Conservation (phyloP, 2,888 invertebrate species). For the Lasioglossum marginatum region DNA sequence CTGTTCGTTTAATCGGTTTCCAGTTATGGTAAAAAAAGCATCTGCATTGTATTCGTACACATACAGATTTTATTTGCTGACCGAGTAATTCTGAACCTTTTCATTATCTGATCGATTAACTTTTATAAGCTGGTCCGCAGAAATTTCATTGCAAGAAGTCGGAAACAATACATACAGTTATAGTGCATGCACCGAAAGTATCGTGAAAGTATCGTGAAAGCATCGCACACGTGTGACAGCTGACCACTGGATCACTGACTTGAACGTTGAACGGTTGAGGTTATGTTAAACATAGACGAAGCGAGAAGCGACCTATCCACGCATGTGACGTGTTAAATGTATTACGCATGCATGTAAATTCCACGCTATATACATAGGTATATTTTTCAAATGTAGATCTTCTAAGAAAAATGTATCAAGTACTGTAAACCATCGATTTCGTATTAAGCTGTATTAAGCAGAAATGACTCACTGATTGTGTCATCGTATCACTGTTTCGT, state of each 20-base stretch:
- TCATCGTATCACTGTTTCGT: conserved; percentile 39
- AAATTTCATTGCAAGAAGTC: neutral
- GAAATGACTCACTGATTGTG: conserved; percentile 49
- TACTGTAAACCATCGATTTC: too few relatives aligned
- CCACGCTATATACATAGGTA: too few relatives aligned
- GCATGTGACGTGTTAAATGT: conserved; percentile 25
- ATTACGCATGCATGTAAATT: too few relatives aligned
- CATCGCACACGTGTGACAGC: conserved; percentile 35
- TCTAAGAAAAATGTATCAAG: too few relatives aligned
- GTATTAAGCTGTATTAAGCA: too few relatives aligned
- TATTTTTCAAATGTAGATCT: too few relatives aligned
- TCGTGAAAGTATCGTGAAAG: too few relatives aligned
- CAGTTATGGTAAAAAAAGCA: neutral
- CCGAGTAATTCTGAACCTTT: neutral
- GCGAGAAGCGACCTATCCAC: conserved; percentile 9
- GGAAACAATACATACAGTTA: neutral
- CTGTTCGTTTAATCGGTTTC: neutral
- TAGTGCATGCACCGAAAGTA: conserved; percentile 1
- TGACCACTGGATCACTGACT: conserved; percentile 19
- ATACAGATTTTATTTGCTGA: neutral
- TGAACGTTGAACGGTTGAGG: conserved; percentile 25
- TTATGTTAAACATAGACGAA: conserved; percentile 43
- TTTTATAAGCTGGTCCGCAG: neutral
- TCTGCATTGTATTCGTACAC: neutral
- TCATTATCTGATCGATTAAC: neutral